Base-by-base conservation (phyloP, 2,888 invertebrate genomes). In the Cremastinae sp. region DNA sequence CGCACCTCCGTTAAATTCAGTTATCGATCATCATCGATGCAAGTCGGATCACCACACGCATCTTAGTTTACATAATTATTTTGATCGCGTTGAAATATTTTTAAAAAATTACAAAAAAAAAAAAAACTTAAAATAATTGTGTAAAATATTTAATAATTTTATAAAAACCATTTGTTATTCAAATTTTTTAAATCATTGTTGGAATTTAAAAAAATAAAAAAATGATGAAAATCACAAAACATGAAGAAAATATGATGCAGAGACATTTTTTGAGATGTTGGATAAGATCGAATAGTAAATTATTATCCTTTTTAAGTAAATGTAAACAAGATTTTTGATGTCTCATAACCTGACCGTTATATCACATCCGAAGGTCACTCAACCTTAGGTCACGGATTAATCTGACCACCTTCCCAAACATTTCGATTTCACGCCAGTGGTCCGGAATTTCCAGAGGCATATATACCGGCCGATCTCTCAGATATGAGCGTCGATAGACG, bases 21-120 rank as follows among this genome's bases (percentile, higher is more conserved):
- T 65, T 65, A 65, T 55, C 55, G 43, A 65, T 55, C 41, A 16
- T 16, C 65, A 43, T 43, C 18, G 65, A 55, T 16, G 16, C 22
- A 18, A 53, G 22, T 16, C 43, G 65, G 43, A 10, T 65, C 65
- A 55, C 16, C n/a, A n/a, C n/a, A n/a, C n/a, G n/a, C n/a, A n/a
- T n/a, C n/a, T n/a, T n/a, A n/a, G n/a, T n/a, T n/a, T n/a, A n/a
- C n/a, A n/a, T 49, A 1, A 18, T 1, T 2, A 49, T 49, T 49
- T 49, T 49, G 2, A 20, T 18, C 8, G 1, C 0, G 49, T 8
- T 18, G 8, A 16, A 49, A 3, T 8, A 18, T 18, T 18, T 18
- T 9, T 7, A 49, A 16, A 49, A 18, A 5, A 1, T n/a, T 16
- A 18, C 18, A 9, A 18, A 16, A 49, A 45, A 28, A 28, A 28